Evolutionary conservation across 2,113 vertebrate genomes (phyloP), one percentile per base, ranked within the genome.

Genomic region (Urocynchramus pylzowi): DNA sequence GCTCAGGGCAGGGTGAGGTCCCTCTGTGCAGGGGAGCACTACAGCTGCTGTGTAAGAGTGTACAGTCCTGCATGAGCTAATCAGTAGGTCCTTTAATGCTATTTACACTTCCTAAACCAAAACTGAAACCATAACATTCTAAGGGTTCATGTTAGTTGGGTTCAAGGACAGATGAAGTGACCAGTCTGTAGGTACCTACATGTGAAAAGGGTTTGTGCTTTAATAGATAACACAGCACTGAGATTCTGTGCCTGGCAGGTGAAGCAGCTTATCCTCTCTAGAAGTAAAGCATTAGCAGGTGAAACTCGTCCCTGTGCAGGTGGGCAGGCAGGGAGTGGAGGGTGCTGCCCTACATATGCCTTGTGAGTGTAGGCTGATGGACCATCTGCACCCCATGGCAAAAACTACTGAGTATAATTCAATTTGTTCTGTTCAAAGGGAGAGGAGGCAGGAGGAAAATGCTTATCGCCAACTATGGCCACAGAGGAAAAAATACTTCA

Each of bases 41-140:
- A 42, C 59, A 74, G 41, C 47, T 3, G 0, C 35, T 41, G 22
- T 21, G 27, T 47, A 44, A 50, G n/a, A 49, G 50, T 21, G 11
- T 27, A 17, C 3, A 1, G 26, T 31, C 68, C 56, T 41, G 23
- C 16, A 70, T 0, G 0, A 68, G 21, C 27, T 45, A 59, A 61
- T 2, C 0, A 1, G 5, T 23, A 37, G 5, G 12, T 45, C n/a
- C 16, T 30, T 75, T 64, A 7, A 41, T 27, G 23, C 6, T 57
- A 33, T 76, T 53, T 28, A 27, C 3, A 3, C 42, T 84, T 84
- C 42, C 84, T 52, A 70, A 86, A 76, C 27, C 61, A 85, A 54
- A 93, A 79, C 31, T 23, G 53, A 86, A 92, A 92, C 31, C 27
- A 54, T 19, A 56, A 11, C 63, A 57, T 10, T 33, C 6, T 56